Base-by-base conservation (phyloP, 2,113 vertebrate genomes). In the Pterocles orientalis region DNA sequence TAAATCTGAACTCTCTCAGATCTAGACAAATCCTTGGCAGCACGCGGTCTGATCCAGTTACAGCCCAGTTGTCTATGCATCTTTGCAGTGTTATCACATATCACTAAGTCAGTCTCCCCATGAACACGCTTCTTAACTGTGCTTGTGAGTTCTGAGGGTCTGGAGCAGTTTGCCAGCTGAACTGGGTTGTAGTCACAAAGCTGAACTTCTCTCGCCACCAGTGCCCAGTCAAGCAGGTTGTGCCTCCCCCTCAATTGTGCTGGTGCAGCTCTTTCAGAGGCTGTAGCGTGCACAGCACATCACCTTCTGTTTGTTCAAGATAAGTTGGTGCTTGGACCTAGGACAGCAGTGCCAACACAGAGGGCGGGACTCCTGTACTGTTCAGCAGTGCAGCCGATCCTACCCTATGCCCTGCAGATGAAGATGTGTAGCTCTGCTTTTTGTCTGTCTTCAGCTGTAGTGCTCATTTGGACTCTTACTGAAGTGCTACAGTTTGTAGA, bases 71-170 rank as follows among this genome's bases (percentile, higher is more conserved):
- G 93, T 89, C 93, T 71, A 2, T 36, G 50, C 77, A 34, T 95
- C 91, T 96, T 75, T 82, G 78, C 89, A n/a, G 70, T n/a, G 65
- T 97, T 95, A 94, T 94, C 95, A 82, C 57, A 91, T 97, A 84
- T 95, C 95, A 41, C 89, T 39, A 84, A 92, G 89, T 95, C 90
- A 92, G 94, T 92, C 53, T 64, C 29, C 51, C 33, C 48, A 17
- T 10, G 69, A 91, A 87, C 56, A 5, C 0, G 2, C 84, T 94
- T 75, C 92, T 95, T 92, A 96, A 68, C 86, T 94, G 86, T 84
- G 13, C 78, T 69, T 84, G 28, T 39, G 65, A 90, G 53, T 92
- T 93, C 65, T 33, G 72, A 34, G 85, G 56, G 51, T 61, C 73
- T 81, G 81, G 57, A 69, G 77, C 84, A 53, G n/a, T 61, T 39